phyloP scores from a whole-genome alignment of 2,888 invertebrate genomes.

The Megaustenia siamemsis region DNA sequence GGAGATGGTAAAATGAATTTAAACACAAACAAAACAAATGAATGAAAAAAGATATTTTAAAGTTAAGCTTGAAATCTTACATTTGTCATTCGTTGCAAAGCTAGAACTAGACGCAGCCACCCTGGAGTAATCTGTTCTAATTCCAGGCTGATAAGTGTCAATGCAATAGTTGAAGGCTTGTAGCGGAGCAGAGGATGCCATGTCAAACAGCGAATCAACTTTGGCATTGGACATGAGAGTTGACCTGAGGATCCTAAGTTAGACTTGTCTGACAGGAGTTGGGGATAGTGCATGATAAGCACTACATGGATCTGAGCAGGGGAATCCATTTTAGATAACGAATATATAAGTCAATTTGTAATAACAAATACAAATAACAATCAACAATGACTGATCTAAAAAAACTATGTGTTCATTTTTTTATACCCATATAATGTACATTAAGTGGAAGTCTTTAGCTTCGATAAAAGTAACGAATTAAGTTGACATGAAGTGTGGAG shows the following conservation, averaged over 20 bases:
- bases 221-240: constrained; percentile 73
- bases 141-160: constrained; percentile 88
- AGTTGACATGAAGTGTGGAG: too few species aligned
- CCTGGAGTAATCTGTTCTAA: constrained; percentile 74
- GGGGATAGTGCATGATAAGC: constrained; percentile 75
- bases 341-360: neutral
- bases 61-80: constrained; percentile 61
- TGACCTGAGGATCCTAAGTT: constrained; percentile 77
- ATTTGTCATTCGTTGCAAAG: constrained; percentile 73
- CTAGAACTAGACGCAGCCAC: constrained; percentile 75
- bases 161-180: constrained; percentile 87
- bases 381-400: too few species aligned
- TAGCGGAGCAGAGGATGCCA: constrained; percentile 85
- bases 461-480: too few species aligned
- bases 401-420: too few species aligned
- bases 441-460: too few species aligned
- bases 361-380: too few species aligned
- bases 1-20: too few species aligned
- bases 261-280: constrained; percentile 72
- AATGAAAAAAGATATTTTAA: neutral
- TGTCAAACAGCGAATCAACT: constrained; percentile 82
- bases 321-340: neutral
- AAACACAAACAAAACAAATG: too few species aligned
- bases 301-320: constrained; percentile 73
- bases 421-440: too few species aligned